A percentile compares a stretch with the other conserved stretches of the same genome.
Conservation (phyloP, 2,888 invertebrate genomes). For the Zygaena filipendulae region DNA sequence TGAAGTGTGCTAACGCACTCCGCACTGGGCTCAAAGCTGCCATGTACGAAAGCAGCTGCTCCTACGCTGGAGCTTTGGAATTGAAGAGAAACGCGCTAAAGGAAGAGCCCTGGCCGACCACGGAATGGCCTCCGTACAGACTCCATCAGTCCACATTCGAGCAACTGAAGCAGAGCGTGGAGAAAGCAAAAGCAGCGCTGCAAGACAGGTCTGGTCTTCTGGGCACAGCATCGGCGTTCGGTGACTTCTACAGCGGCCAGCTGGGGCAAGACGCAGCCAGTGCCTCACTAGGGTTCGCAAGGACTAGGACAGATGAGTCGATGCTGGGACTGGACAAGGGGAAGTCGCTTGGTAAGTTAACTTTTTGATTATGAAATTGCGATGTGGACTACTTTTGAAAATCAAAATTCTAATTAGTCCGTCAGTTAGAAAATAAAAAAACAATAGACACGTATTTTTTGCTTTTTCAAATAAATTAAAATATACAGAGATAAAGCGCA, state of each 20-base stretch:
- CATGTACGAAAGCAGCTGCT: conserved; percentile 95
- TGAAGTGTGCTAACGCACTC: conserved; percentile 52
- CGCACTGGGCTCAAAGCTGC: conserved; percentile 55
- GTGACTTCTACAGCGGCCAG: conserved; percentile 72
- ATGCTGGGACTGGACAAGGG: conserved; percentile 57
- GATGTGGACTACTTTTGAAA: no score
- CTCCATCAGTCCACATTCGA: conserved; percentile 90
- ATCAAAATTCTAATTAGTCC: no score
- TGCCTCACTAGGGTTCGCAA: conserved; percentile 43
- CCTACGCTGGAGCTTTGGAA: conserved; percentile 87
- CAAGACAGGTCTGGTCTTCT: conserved; percentile 77
- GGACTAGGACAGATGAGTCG: conserved; percentile 48
- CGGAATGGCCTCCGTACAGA: conserved; percentile 82
- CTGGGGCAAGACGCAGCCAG: conserved; percentile 46
- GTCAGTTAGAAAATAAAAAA: no score
- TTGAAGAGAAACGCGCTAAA: conserved; percentile 75
- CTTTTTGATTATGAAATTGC: no score
- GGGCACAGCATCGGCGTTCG: conserved; percentile 78
- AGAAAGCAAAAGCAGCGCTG: conserved; percentile 89
- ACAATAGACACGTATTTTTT: no score
- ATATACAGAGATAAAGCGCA: no score
- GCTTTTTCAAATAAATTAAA: no score
- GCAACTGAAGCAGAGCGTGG: conserved; percentile 89
- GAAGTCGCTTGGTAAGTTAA: conserved; percentile 48
- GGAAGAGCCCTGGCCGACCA: conserved; percentile 69